phyloP scores from a whole-genome alignment of 2,113 vertebrate species.

The Halcyon senegalensis region DNA sequence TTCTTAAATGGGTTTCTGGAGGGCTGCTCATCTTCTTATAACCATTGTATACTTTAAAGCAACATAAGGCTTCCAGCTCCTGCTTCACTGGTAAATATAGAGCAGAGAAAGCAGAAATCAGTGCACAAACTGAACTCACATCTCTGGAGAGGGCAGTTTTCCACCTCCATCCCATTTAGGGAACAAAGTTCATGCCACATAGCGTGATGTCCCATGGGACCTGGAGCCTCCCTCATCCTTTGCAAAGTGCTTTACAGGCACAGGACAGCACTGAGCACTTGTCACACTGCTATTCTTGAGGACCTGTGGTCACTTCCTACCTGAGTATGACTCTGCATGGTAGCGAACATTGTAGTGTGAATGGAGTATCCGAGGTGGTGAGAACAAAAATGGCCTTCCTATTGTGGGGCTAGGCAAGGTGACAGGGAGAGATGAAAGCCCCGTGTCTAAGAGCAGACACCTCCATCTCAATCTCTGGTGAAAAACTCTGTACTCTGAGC shows the following conservation, averaged over 20 bases:
- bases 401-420: not conserved
- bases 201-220: rapidly evolving
- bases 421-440: rapidly evolving
- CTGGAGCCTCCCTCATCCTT: not conserved
- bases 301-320: not conserved
- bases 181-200: rapidly evolving
- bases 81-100: not conserved
- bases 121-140: not conserved
- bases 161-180: not conserved
- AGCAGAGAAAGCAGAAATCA: not conserved
- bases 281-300: not conserved
- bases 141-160: not conserved
- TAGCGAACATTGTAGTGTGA: not conserved
- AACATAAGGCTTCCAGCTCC: not conserved
- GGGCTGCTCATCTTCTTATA: not conserved
- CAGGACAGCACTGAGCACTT: rapidly evolving
- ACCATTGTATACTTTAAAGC: not conserved
- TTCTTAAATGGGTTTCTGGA: not conserved
- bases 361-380: not conserved
- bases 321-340: not conserved
- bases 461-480: not conserved
- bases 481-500: not conserved
- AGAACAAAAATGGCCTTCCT: not conserved
- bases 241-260: not conserved
- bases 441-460: rapidly evolving